Percentiles rank a stretch among this genome's conserved stretches.
These are phyloP conservation scores for Notarius quadriscutis DNA, from an alignment of 2,113 vertebrate genomes.

Conservation along the genomic window DNA sequence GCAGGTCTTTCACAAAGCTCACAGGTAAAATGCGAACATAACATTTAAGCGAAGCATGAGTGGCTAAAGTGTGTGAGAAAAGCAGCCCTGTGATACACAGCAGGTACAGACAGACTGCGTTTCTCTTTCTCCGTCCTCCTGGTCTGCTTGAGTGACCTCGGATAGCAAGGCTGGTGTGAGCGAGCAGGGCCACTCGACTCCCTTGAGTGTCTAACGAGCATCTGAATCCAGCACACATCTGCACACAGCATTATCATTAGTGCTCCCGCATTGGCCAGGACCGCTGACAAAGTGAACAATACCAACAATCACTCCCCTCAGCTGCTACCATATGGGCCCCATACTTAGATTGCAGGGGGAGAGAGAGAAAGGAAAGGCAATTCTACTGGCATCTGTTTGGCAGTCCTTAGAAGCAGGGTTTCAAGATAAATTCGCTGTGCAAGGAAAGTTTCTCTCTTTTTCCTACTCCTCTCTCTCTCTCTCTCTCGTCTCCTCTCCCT, in stretches of 20 bases:
- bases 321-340: constrained; percentile 78
- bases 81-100: not conserved
- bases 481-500: constrained; percentile 24
- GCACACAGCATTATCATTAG: constrained; percentile 80
- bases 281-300: constrained; percentile 83
- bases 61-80: not conserved
- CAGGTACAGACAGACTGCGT: not conserved
- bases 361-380: constrained; percentile 58
- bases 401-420: constrained; percentile 63
- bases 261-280: constrained; percentile 69
- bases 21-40: not conserved
- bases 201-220: constrained; percentile 30
- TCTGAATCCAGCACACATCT: constrained; percentile 69
- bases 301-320: constrained; percentile 78
- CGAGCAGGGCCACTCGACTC: constrained; percentile 17
- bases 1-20: not conserved
- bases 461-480: constrained; percentile 19
- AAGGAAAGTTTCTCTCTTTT: constrained; percentile 58
- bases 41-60: not conserved
- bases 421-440: constrained; percentile 63
- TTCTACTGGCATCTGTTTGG: constrained; percentile 76
- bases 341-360: constrained; percentile 68
- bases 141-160: constrained; percentile 26
- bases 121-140: not conserved
- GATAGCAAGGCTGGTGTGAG: not conserved